Percentiles rank a stretch among this genome's conserved stretches.
These are phyloP conservation scores for Morbakka virulenta DNA, from an alignment of 30 jellyfish, hydroid and myxozoan genomes.

Conservation along the genomic window DNA sequence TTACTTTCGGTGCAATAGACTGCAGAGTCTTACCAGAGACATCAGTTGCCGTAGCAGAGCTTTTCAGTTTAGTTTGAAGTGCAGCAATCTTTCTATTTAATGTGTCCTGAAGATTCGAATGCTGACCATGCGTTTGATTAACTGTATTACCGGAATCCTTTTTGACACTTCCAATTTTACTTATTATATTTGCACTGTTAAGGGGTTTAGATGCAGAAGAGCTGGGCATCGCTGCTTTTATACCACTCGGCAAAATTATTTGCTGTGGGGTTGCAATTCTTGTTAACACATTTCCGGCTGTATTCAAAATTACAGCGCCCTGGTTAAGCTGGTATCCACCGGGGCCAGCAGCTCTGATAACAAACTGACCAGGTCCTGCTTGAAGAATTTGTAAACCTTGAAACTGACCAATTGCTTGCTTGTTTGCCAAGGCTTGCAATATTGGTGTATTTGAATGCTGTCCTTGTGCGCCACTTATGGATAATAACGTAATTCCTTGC, in stretches of 20 bases:
- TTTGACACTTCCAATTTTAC: not conserved
- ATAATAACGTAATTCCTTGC: slow-evolving; percentile 28
- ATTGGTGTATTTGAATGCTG: slow-evolving; percentile 72
- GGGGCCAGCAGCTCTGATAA: slow-evolving; percentile 60
- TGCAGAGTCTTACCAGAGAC: not conserved
- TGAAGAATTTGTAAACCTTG: slow-evolving; percentile 79
- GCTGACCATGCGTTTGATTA: not conserved
- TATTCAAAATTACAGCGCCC: slow-evolving; percentile 48
- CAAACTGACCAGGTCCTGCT: slow-evolving; percentile 89
- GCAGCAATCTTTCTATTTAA: slow-evolving; percentile 41
- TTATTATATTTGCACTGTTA: not conserved
- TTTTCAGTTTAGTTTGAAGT: slow-evolving; percentile 11
- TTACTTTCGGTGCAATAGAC: not conserved
- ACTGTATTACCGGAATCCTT: not conserved
- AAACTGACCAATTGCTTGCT: slow-evolving; percentile 51
- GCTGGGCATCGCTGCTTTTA: not conserved
- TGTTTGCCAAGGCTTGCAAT: slow-evolving; percentile 79
- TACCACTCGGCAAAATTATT: not conserved
- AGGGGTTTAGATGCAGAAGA: not conserved
- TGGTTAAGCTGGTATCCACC: slow-evolving; percentile 30
- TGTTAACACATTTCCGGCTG: slow-evolving; percentile 41
- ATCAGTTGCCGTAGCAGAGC: not conserved
- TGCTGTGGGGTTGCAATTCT: slow-evolving; percentile 52
- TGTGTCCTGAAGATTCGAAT: slow-evolving; percentile 23
- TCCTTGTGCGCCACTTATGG: slow-evolving; percentile 52